phyloP scores from a whole-genome alignment of 2,113 vertebrate genomes.

The Caretta caretta region DNA sequence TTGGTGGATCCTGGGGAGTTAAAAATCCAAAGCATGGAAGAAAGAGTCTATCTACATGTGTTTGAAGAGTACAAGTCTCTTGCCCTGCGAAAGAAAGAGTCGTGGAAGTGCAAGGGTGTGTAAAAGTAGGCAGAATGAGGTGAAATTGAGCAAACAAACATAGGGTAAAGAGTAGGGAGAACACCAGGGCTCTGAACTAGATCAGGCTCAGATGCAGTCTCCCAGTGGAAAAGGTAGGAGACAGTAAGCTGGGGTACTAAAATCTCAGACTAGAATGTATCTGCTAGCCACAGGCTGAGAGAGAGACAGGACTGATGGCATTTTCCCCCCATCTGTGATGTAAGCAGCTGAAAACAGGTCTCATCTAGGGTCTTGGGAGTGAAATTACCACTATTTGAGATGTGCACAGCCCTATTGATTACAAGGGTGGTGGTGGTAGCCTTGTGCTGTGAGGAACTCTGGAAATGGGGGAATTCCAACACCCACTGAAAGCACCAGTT shows the following conservation, averaged over 20 bases:
- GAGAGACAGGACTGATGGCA: background rate
- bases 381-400: background rate
- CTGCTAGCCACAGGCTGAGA: background rate
- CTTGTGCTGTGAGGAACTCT: background rate
- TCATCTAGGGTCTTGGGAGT: background rate
- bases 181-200: background rate
- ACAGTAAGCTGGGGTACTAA: background rate
- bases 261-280: background rate
- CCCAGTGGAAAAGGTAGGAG: background rate
- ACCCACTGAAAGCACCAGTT: background rate
- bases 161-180: background rate
- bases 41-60: background rate
- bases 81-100: background rate
- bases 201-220: background rate
- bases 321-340: background rate
- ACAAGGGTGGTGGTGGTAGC: background rate
- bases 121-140: background rate
- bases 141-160: background rate
- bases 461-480: background rate
- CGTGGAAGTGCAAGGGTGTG: background rate
- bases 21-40: background rate
- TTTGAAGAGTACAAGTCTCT: background rate
- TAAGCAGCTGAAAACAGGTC: background rate
- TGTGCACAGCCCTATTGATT: background rate
- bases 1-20: background rate